Evolutionary conservation across 2,113 vertebrate species (phyloP), one percentile per base, ranked within the genome.

Genomic region (Burhinus oedicnemus): DNA sequence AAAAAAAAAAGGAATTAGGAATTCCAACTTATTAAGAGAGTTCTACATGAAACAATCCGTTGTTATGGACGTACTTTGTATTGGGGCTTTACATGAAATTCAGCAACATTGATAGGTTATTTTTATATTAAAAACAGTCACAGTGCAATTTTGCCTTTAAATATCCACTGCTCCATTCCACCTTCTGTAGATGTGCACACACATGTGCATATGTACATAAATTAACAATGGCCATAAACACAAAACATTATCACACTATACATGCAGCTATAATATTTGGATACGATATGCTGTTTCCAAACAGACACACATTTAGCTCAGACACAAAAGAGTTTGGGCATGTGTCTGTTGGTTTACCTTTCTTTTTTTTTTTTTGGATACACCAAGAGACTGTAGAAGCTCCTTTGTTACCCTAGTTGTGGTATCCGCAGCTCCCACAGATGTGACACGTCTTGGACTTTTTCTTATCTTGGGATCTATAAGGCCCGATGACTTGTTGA

Each of bases 401-500:
- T 82, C 27, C 32, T 55, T 29, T 61, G 5, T 65, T 65, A 44
- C 30, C 8, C 22, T 47, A 15, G 8, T 47, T 85, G 9, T 51
- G 32, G 16, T 60, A 27, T 71, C 23, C 87, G 42, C 65, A 68
- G 22, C 11, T 80, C 47, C 60, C 17, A 20, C 44, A 44, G 20
- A 49, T 27, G 21, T 38, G 32, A 40, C 13, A 17, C 2, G 1
- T 45, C 16, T 38, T 52, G 29, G 34, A 6, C 15, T 61, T 78
- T 36, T 61, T 49, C 0, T 0, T 26, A 29, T 34, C 44, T 58
- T 68, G 52, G 54, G 36, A 82, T 7, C 12, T 77, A 7, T 36
- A 71, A 77, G 9, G 4, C 27, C 30, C 20, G 70, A 60, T 0
- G 1, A 30, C 13, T 15, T 58, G 15, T 36, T 0, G 1, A 90